Base-by-base conservation (phyloP, 1,140 invertebrate genomes). In the Matsumurasca onukii region DNA sequence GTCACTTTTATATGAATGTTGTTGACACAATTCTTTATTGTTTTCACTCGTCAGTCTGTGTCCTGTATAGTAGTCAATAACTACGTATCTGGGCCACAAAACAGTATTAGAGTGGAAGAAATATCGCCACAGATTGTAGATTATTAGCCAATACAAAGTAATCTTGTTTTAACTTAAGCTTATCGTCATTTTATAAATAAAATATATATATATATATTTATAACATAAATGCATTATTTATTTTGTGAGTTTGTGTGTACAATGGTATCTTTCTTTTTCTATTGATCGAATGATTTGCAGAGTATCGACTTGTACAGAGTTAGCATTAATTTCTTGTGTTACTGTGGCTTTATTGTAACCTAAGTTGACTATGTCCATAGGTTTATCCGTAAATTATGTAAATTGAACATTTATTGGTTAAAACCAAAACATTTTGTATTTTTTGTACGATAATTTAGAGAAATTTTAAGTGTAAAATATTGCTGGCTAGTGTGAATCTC, bases 361-460 rank as follows among this genome's bases (percentile, higher is more conserved):
- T 51, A 22, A 51, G 3, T 51, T 51, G 24, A 51, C 49, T 17
- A 51, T 51, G 49, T 3, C 49, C 49, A 51, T 51, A 51, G 49
- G 24, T 51, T 51, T 20, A 20, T 20, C 24, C n/a, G n/a, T 20
- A 22, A 20, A 20, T 51, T 20, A 51, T 51, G 49, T 51, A 51
- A 17, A 51, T 51, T 51, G 49, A 51, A 20, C 49, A 20, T 51
- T 51, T 51, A 51, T 63, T 63, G 59, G 59, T 63, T 63, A 31
- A 63, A 61, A 63, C 29, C 59, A 63, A 63, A 63, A 31, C n/a
- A 31, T 63, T 63, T 63, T 63, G 59, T 63, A 63, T 63, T 63
- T 63, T 63, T 63, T 63, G 59, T 63, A 63, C 59, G 59, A 63
- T 63, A 63, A 63, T 63, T 63, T 63, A 63, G 24, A 59, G 5